These are phyloP conservation scores for Palaemon carinicauda DNA, from an alignment of 1,140 invertebrate species.

Conservation along the genomic window DNA sequence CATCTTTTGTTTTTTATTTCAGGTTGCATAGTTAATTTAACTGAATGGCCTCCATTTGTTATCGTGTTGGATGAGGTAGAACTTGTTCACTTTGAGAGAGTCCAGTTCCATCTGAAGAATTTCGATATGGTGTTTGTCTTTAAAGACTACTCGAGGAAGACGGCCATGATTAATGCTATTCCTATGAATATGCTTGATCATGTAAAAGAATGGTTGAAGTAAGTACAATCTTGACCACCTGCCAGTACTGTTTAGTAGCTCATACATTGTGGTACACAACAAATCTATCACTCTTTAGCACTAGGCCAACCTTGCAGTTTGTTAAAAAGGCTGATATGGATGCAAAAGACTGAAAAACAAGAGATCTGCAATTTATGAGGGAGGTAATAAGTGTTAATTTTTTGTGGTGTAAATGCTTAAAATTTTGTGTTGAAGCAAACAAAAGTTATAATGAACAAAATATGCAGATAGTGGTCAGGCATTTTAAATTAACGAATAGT, in stretches of 20 bases:
- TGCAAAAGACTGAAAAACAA: no score
- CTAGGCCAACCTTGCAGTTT: no score
- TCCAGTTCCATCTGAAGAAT: slow-evolving; percentile 98
- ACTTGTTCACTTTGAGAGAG: slow-evolving; percentile 97
- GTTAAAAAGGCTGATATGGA: no score
- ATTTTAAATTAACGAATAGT: no score
- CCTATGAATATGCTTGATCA: slow-evolving; percentile 99
- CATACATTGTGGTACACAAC: neutral
- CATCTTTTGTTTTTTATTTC: no score
- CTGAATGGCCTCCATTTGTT: slow-evolving; percentile 98
- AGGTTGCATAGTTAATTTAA: slow-evolving; percentile 85
- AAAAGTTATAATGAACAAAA: no score
- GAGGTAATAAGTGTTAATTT: no score
- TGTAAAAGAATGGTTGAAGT: slow-evolving; percentile 99
- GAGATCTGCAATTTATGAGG: no score
- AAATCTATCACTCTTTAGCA: neutral
- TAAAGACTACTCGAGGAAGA: slow-evolving; percentile 95
- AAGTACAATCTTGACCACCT: slow-evolving; percentile 63
- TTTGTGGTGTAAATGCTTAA: no score
- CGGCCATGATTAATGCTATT: slow-evolving; percentile 96
- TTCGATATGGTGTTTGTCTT: slow-evolving; percentile 99
- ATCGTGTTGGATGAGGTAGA: slow-evolving; percentile 98
- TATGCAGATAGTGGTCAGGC: no score
- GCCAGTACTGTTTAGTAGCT: neutral
- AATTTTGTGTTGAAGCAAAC: no score